phyloP scores from a whole-genome alignment of 2,113 vertebrate genomes.

The Procapra przewalskii region DNA sequence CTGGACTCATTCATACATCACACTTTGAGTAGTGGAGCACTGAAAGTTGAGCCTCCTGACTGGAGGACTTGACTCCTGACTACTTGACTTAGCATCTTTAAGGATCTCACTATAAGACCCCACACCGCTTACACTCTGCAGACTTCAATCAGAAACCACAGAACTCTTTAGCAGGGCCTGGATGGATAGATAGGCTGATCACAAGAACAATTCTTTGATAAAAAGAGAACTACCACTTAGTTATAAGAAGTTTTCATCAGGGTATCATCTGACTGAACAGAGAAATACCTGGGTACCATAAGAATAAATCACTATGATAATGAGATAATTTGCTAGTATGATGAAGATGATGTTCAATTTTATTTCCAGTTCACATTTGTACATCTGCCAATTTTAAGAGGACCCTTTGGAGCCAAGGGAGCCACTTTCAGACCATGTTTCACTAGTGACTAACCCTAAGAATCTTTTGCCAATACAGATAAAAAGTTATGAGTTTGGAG shows the following conservation, averaged over 20 bases:
- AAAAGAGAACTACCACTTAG: neutral
- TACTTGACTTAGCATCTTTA: neutral
- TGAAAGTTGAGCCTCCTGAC: neutral
- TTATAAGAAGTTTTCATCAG: neutral
- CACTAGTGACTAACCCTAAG: neutral
- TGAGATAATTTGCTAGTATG: neutral
- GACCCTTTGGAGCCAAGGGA: neutral
- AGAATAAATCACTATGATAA: neutral
- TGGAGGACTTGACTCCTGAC: neutral
- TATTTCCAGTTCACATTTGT: neutral
- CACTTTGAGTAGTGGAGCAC: neutral
- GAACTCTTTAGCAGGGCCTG: neutral
- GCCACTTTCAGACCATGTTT: neutral
- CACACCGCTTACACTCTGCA: too few relatives aligned
- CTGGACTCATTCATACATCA: neutral
- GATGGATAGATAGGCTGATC: neutral
- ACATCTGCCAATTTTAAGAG: neutral
- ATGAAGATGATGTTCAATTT: neutral
- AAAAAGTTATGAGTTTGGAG: neutral
- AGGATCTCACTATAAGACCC: neutral
- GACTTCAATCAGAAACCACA: neutral
- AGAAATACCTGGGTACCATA: neutral
- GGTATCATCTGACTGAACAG: neutral
- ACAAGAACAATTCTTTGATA: neutral
- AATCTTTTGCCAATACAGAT: neutral